Conservation (phyloP, 2,888 invertebrate species). For the Drosophila seclusa region DNA sequence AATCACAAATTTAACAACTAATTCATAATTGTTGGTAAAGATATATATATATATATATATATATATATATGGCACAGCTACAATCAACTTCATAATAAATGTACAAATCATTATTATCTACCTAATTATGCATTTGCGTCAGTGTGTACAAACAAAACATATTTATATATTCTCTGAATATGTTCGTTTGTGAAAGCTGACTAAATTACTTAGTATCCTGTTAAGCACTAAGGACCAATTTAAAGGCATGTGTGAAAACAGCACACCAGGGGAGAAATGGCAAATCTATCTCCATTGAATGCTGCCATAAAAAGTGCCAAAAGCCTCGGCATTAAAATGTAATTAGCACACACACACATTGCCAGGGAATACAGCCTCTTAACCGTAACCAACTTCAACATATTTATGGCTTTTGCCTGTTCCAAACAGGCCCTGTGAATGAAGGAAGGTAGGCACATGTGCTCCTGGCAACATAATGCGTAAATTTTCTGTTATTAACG, state of each 20-base stretch:
- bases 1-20: not conserved
- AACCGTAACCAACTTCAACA: constrained; percentile 39
- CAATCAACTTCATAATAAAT: not conserved
- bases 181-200: not conserved
- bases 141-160: not conserved
- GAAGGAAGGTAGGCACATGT: constrained; percentile 4
- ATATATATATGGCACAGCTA: not conserved
- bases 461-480: constrained; percentile 42
- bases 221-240: not conserved
- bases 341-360: constrained; percentile 53
- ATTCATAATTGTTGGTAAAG: too few species aligned
- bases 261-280: constrained; percentile 4
- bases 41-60: not conserved
- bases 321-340: constrained; percentile 65
- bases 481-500: constrained; percentile 51
- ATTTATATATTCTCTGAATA: not conserved
- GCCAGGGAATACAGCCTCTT: constrained; percentile 12
- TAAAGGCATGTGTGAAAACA: not conserved
- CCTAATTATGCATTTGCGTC: not conserved
- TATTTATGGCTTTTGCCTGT: constrained; percentile 64
- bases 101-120: not conserved
- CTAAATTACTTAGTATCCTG: not conserved
- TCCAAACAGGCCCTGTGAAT: constrained; percentile 26
- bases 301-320: constrained; percentile 49
- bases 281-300: constrained; percentile 15